Percentiles rank a stretch among this genome's conserved stretches.
These are phyloP conservation scores for Alloscopus bannaensis DNA, from an alignment of 2,888 invertebrate species.

Conservation along the genomic window DNA sequence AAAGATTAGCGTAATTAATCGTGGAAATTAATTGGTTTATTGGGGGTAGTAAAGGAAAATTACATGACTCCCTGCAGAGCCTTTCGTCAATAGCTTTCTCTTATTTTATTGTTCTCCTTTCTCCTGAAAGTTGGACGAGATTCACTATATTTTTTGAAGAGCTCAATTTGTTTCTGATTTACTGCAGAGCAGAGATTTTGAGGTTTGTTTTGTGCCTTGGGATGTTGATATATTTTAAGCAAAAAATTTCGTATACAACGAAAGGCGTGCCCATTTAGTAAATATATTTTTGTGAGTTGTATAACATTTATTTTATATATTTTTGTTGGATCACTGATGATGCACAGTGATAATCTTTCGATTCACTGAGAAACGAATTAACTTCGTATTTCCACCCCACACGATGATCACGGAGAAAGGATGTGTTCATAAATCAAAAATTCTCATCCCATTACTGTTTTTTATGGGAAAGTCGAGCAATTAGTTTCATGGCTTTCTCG, in stretches of 20 bases:
- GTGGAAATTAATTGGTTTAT: constrained; percentile 57
- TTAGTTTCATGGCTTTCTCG: no score
- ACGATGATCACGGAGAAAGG: no score
- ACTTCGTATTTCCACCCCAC: no score
- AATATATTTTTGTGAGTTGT: no score
- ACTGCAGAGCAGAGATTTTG: neutral
- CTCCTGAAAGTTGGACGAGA: neutral
- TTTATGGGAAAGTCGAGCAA: no score
- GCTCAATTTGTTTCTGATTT: neutral
- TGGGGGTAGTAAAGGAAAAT: constrained; percentile 57
- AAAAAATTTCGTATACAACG: neutral
- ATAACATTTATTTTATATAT: no score
- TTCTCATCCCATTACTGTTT: no score
- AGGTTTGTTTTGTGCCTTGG: neutral
- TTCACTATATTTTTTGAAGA: neutral
- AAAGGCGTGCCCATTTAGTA: no score
- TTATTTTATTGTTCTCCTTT: neutral
- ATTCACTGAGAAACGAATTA: no score
- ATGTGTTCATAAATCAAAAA: no score
- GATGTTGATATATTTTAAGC: neutral
- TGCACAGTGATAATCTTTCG: no score
- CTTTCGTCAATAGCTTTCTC: constrained; percentile 36
- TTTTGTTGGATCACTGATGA: no score
- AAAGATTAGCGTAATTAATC: constrained; percentile 61
- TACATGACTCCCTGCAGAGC: constrained; percentile 56